Base-by-base conservation (phyloP, 1,140 invertebrate genomes). In the Portunus trituberculatus region DNA sequence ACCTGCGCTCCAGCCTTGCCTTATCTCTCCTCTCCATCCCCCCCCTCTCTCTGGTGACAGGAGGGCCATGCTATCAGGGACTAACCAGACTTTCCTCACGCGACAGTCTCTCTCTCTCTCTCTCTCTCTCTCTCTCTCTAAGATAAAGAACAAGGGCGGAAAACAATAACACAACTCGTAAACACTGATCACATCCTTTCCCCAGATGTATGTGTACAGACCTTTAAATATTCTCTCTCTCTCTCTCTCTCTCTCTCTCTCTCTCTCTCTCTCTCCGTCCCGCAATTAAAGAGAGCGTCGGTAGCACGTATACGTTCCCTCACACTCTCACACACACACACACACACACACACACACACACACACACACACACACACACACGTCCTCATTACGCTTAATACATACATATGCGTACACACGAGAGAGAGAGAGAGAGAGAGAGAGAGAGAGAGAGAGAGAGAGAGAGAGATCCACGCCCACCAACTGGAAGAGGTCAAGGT, bases 111-210 rank as follows among this genome's bases (percentile, higher is more conserved):
- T 14, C 12, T 31, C 90, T 31, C 28, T 45, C 91, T 32, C 29
- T 16, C 91, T 82, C 59, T 83, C 59, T 76, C 29, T 20, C 91
- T 92, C 91, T 76, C 91, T 67, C 46, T 92, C 90, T 92, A 59
- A 16, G 20, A 12, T 16, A 59, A 59, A 59, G 52, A 59, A 20
- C 3, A 59, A 59, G 20, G 52, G 12, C 10, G 12, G 52, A 20
- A 59, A 59, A 59, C 52, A 59, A 59, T 59, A 59, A 59, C 52
- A 10, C 52, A 59, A 59, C 12, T 59, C 52, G 52, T 59, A 59
- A 12, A 59, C 52, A 59, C 52, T 16, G 12, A 59, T 39, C 39
- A 39, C 39, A 39, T 39, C 39, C 39, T 6, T 6, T 39, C 39
- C 39, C 39, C 39, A 39, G 39, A 39, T 39, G 39, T 39, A 2